Evolutionary conservation across 2,888 invertebrate species (phyloP).

Genomic region (Athetis lepigone): DNA sequence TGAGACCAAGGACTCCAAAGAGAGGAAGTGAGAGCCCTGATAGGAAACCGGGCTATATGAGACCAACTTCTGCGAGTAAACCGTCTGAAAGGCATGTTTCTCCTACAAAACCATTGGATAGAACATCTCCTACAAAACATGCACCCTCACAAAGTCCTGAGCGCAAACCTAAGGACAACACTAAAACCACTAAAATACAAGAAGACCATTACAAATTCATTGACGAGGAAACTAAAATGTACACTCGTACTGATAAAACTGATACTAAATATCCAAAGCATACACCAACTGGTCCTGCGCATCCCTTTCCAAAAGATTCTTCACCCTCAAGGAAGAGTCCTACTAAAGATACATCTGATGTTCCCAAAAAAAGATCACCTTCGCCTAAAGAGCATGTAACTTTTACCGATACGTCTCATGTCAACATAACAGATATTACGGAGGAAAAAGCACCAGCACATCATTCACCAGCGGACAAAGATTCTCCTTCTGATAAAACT

Average conservation of each 20-base stretch:
- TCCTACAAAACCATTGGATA: constrained; percentile 60
- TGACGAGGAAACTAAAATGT: constrained; percentile 85
- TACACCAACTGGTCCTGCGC: constrained; percentile 13
- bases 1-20: constrained; percentile 45
- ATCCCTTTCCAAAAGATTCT: constrained; percentile 50
- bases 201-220: constrained; percentile 83
- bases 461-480: constrained; percentile 33
- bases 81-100: constrained; percentile 58
- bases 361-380: constrained; percentile 68
- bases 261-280: constrained; percentile 49
- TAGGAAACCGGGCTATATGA: constrained; percentile 77
- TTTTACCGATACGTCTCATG: constrained; percentile 62
- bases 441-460: constrained; percentile 46
- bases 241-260: constrained; percentile 69
- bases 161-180: constrained; percentile 53
- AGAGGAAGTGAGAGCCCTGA: constrained; percentile 66
- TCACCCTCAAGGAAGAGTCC: constrained; percentile 68
- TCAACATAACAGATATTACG: constrained; percentile 51
- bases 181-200: constrained; percentile 65
- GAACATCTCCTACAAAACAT: constrained; percentile 66
- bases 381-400: constrained; percentile 74
- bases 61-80: constrained; percentile 72
- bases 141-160: constrained; percentile 66
- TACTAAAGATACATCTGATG: constrained; percentile 62
- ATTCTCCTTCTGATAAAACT: constrained; percentile 38